Conservation (phyloP, 1,140 invertebrate genomes). For the Euwallacea similis region DNA sequence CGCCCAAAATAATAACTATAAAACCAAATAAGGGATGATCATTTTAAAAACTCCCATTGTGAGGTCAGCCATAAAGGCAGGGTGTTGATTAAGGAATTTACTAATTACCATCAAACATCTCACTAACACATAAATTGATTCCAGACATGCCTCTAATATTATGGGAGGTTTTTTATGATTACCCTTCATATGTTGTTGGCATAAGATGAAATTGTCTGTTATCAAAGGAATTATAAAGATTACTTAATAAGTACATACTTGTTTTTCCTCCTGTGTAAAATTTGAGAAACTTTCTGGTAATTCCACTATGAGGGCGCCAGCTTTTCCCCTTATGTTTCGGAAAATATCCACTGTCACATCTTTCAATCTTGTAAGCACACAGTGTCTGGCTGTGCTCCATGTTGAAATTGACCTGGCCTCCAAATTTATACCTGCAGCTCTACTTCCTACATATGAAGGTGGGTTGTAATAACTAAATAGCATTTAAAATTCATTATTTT, state of each 20-base stretch:
- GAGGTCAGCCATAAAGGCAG: too few relatives aligned
- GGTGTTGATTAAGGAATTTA: too few relatives aligned
- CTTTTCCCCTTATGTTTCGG: constrained; percentile 74
- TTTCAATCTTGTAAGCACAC: constrained; percentile 78
- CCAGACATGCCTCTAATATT: too few relatives aligned
- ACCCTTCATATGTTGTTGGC: too few relatives aligned
- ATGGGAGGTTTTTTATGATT: too few relatives aligned
- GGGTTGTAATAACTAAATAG: constrained; percentile 16
- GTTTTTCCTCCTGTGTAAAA: constrained; percentile 68
- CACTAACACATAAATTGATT: too few relatives aligned
- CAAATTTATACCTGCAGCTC: constrained; percentile 77
- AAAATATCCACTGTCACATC: constrained; percentile 79
- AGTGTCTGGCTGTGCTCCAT: constrained; percentile 86
- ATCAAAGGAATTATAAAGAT: too few relatives aligned
- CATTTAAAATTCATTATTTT: background rate
- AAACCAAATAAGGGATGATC: background rate
- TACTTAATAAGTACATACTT: constrained; percentile 59
- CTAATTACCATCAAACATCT: too few relatives aligned
- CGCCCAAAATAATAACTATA: too few relatives aligned
- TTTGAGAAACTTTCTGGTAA: constrained; percentile 74
- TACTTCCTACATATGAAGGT: constrained; percentile 66
- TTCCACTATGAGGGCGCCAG: constrained; percentile 82
- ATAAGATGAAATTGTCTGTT: too few relatives aligned
- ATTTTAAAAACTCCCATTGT: background rate
- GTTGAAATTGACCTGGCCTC: constrained; percentile 85